phyloP scores from a whole-genome alignment of 1,140 invertebrate genomes.

The Medauroidea extradentata region DNA sequence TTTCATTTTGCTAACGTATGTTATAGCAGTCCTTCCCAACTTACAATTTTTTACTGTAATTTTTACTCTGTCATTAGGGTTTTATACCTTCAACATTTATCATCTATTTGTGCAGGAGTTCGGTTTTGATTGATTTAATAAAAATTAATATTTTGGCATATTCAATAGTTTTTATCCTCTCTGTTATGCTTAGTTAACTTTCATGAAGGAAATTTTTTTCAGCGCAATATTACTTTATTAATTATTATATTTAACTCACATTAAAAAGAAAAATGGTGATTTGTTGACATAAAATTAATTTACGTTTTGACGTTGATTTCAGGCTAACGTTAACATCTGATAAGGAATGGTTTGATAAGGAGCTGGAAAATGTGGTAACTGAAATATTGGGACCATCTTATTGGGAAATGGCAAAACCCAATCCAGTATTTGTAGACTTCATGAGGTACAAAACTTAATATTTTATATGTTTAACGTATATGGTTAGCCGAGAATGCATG shows the following conservation, averaged over 20 bases:
- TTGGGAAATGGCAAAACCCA: conserved; percentile 61
- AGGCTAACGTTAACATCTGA: conserved; percentile 72
- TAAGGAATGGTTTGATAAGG: conserved; percentile 75
- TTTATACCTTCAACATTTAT: too few relatives aligned
- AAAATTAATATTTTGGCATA: too few relatives aligned
- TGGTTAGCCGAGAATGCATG: too few relatives aligned
- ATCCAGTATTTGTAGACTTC: conserved; percentile 87
- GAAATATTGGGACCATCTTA: conserved; percentile 63
- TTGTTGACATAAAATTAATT: too few relatives aligned
- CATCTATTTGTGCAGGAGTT: too few relatives aligned
- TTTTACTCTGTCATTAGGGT: too few relatives aligned
- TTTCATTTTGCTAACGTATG: too few relatives aligned
- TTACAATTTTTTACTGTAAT: too few relatives aligned
- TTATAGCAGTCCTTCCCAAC: too few relatives aligned
- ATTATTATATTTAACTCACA: background rate
- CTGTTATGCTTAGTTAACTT: too few relatives aligned
- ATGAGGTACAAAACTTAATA: conserved; percentile 61
- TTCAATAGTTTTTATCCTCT: too few relatives aligned
- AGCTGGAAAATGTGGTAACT: conserved; percentile 58
- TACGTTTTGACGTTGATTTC: background rate
- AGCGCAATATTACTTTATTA: conserved; percentile 3
- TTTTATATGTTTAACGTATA: background rate
- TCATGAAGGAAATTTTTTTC: conserved; percentile 4
- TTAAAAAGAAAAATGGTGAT: background rate
- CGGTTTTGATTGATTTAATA: too few relatives aligned